A percentile compares a stretch with the other conserved stretches of the same genome.
Conservation (phyloP, 2,797 vertebrate genomes). For the Phoebastria nigripes region DNA sequence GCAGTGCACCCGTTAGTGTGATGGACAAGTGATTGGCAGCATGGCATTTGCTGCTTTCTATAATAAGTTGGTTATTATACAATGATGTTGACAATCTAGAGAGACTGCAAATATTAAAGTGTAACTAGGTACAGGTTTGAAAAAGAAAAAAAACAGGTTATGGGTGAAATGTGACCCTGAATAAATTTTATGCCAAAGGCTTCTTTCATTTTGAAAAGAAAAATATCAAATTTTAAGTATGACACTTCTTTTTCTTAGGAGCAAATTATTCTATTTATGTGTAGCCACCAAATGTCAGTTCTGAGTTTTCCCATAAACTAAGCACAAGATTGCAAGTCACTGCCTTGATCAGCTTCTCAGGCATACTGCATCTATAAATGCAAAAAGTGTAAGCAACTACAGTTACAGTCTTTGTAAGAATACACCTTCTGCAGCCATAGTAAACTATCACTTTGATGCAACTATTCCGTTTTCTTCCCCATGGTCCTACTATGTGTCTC, state of each 20-base stretch:
- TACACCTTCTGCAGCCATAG: not conserved
- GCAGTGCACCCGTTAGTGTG: constrained; percentile 67
- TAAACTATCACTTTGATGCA: not conserved
- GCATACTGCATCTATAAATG: not conserved
- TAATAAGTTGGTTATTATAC: constrained; percentile 60
- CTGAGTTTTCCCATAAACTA: constrained; percentile 1
- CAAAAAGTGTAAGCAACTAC: not conserved
- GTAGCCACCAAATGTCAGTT: not conserved
- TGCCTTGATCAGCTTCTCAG: not conserved
- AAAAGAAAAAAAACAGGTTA: not conserved
- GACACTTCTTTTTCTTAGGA: not conserved
- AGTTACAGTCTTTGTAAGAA: not conserved
- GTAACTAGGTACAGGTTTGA: not conserved
- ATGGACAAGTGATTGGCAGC: constrained; percentile 63
- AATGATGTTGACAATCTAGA: constrained; percentile 48
- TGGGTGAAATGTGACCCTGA: not conserved
- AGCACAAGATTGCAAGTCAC: not conserved
- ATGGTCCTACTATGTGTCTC: not conserved
- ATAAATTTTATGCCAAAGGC: constrained; percentile 19
- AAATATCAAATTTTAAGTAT: constrained; percentile 22
- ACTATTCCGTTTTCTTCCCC: not conserved
- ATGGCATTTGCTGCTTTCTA: constrained; percentile 46
- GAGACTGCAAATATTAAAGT: constrained; percentile 43
- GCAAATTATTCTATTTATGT: not conserved
- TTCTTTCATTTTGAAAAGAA: constrained; percentile 25